Evolutionary conservation across 2,113 vertebrate genomes (phyloP).

Genomic region (Leucopsar rothschildi): DNA sequence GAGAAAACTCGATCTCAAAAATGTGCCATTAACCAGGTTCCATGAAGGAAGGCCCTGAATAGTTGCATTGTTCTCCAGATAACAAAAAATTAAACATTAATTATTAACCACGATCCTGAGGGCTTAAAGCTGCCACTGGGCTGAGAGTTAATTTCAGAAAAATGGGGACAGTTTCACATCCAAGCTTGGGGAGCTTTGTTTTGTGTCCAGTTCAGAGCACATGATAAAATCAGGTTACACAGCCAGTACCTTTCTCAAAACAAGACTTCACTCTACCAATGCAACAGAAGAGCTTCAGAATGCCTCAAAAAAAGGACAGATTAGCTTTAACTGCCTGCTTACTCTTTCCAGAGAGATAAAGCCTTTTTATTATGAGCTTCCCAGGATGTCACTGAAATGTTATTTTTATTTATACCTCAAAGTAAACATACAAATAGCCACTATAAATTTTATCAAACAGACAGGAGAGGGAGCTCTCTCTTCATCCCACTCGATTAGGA

Average conservation of each 20-base stretch:
- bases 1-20: neutral
- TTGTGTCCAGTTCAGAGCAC: neutral
- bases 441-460: slow-evolving; percentile 41
- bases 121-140: neutral
- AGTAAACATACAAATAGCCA: neutral
- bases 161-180: neutral
- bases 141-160: neutral
- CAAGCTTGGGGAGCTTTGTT: neutral
- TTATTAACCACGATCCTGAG: neutral
- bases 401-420: slow-evolving; percentile 1
- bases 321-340: neutral
- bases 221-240: neutral
- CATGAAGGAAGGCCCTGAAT: neutral
- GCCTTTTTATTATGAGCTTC: neutral
- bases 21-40: neutral
- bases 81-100: neutral
- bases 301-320: neutral
- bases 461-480: slow-evolving; percentile 78
- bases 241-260: neutral
- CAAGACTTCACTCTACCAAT: neutral
- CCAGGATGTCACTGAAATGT: neutral
- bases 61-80: neutral
- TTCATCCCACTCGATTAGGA: slow-evolving; percentile 34
- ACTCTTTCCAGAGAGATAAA: neutral
- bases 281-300: neutral